Evolutionary conservation across 35 echinoderm and acorn worm species (phyloP).

Genomic region (Acanthaster planci): DNA sequence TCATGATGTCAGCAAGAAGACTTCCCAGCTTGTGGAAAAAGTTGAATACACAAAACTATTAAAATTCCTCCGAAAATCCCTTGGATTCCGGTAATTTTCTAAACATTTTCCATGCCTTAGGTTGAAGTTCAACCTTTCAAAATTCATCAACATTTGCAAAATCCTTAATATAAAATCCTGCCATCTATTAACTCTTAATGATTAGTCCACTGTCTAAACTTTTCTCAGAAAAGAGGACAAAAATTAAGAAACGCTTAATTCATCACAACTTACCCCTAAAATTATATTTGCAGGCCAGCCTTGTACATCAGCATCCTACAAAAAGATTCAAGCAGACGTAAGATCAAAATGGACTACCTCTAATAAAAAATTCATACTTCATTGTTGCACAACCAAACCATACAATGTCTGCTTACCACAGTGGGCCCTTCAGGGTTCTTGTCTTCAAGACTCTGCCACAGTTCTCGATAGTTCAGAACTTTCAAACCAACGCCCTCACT

Average conservation of each 20-base stretch:
- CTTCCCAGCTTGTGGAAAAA: constrained; percentile 59
- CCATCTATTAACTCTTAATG: too few relatives aligned
- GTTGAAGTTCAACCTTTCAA: too few relatives aligned
- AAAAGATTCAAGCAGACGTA: too few relatives aligned
- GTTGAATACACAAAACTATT: background rate
- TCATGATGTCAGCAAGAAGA: constrained; percentile 65
- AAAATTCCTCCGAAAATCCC: background rate
- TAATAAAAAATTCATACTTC: too few relatives aligned
- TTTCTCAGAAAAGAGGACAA: too few relatives aligned
- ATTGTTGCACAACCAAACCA: background rate
- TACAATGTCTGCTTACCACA: constrained; percentile 47
- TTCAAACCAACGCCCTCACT: background rate
- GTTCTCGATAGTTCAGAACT: constrained; percentile 31
- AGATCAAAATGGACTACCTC: too few relatives aligned
- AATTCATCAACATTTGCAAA: too few relatives aligned
- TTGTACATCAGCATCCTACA: constrained; percentile 37
- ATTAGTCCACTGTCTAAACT: too few relatives aligned
- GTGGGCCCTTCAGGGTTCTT: constrained; percentile 37
- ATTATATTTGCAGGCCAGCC: constrained; percentile 26
- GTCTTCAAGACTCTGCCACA: constrained; percentile 37
- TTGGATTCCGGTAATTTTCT: too few relatives aligned
- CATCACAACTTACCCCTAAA: constrained; percentile 27
- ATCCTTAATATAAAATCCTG: too few relatives aligned
- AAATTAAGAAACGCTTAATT: too few relatives aligned
- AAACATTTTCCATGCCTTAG: too few relatives aligned